Percentiles rank a stretch among this genome's conserved stretches.
Conservation (phyloP, 2,888 invertebrate genomes). For the Sepioteuthis lessoniana region DNA sequence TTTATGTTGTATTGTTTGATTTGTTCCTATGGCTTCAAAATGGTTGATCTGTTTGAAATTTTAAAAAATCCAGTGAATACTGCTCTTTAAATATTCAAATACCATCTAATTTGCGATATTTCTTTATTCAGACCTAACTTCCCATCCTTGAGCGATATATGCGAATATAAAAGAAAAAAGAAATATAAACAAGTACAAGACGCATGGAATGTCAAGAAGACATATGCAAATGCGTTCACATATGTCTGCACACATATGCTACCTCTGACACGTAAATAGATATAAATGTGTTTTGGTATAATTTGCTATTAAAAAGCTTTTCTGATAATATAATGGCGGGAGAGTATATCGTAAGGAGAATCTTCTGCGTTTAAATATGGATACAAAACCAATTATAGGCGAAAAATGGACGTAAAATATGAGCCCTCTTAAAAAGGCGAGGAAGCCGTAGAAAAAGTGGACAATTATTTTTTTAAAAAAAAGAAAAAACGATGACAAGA, state of each 20-base stretch:
- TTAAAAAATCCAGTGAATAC: too few species aligned
- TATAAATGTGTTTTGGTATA: neutral
- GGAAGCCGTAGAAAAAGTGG: neutral
- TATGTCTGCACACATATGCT: neutral
- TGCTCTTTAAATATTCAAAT: too few species aligned
- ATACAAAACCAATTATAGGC: constrained; percentile 2
- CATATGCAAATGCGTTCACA: neutral
- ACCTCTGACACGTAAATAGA: neutral
- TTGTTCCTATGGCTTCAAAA: too few species aligned
- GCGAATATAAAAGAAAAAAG: too few species aligned
- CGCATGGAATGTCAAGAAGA: too few species aligned
- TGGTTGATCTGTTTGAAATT: too few species aligned
- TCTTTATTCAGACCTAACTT: too few species aligned
- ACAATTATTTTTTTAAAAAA: neutral
- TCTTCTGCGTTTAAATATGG: neutral
- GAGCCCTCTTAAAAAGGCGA: neutral
- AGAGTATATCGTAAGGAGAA: neutral
- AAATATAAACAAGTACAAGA: too few species aligned
- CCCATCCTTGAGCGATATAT: too few species aligned
- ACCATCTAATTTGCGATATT: too few species aligned
- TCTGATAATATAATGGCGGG: neutral
- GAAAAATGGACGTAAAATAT: neutral
- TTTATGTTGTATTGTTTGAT: too few species aligned
- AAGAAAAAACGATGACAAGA: neutral
- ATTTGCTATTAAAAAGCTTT: neutral